These are phyloP conservation scores for Lepidochitona cinerea DNA, from an alignment of 2,888 invertebrate species.

Conservation along the genomic window DNA sequence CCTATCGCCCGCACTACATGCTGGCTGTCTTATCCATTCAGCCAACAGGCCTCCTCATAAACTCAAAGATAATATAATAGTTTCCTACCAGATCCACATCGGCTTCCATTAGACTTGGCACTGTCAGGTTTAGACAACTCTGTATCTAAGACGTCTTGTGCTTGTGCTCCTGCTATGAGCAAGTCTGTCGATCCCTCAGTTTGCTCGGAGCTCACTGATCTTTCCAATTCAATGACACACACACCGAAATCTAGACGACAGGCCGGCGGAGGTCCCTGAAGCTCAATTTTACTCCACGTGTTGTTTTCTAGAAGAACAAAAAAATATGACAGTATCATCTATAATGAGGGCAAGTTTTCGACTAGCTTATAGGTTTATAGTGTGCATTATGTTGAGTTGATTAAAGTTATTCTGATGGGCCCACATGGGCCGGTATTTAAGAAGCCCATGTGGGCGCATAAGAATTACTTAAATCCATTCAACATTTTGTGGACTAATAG, in stretches of 20 bases:
- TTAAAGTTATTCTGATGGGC: too few relatives aligned
- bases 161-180: conserved; percentile 41
- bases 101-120: conserved; percentile 52
- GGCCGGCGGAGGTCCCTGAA: conserved; percentile 64
- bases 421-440: too few relatives aligned
- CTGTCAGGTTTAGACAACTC: conserved; percentile 57
- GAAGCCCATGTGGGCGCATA: too few relatives aligned
- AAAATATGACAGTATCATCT: background rate
- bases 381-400: too few relatives aligned
- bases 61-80: too few relatives aligned
- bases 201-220: conserved; percentile 24
- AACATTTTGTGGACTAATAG: too few relatives aligned
- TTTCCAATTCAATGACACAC: conserved; percentile 53
- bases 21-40: too few relatives aligned
- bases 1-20: too few relatives aligned
- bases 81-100: conserved; percentile 13
- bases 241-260: conserved; percentile 67
- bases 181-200: conserved; percentile 25
- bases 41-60: too few relatives aligned
- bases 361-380: too few relatives aligned
- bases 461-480: too few relatives aligned
- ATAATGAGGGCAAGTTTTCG: too few relatives aligned
- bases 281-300: conserved; percentile 58
- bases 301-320: conserved; percentile 40
- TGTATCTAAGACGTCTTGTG: conserved; percentile 54